phyloP scores from a whole-genome alignment of 2,113 vertebrate species.

The Polyodon spathula region DNA sequence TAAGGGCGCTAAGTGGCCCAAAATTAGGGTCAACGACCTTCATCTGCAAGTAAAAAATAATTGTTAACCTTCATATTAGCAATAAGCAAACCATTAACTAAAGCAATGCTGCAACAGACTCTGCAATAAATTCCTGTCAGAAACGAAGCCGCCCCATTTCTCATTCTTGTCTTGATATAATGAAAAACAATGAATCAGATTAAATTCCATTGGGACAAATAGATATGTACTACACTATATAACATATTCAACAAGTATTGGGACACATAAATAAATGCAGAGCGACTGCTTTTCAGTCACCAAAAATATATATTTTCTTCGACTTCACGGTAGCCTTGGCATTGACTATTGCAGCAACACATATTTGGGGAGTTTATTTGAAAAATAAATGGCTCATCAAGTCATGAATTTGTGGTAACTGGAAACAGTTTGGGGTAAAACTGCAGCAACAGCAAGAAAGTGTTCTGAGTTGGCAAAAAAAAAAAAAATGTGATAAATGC shows the following conservation, averaged over 20 bases:
- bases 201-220: too few relatives aligned
- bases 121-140: slow-evolving; percentile 32
- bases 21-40: slow-evolving; percentile 79
- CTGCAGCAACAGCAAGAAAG: slow-evolving; percentile 32
- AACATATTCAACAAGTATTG: too few relatives aligned
- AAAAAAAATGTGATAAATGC: slow-evolving; percentile 2
- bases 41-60: slow-evolving; percentile 65
- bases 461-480: slow-evolving; percentile 50
- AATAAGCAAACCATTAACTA: slow-evolving; percentile 49
- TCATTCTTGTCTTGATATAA: not conserved
- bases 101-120: slow-evolving; percentile 30
- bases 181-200: not conserved
- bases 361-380: too few relatives aligned
- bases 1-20: slow-evolving; percentile 66
- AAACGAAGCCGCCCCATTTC: slow-evolving; percentile 10
- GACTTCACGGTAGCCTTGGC: too few relatives aligned
- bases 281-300: too few relatives aligned
- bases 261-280: too few relatives aligned
- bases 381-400: too few relatives aligned
- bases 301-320: too few relatives aligned
- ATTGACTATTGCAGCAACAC: too few relatives aligned
- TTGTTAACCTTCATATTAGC: slow-evolving; percentile 57
- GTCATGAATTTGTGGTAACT: too few relatives aligned
- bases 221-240: too few relatives aligned
- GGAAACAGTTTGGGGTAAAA: not conserved